Percentiles rank a stretch among this genome's conserved stretches.
Evolutionary conservation across 2,113 vertebrate species (phyloP).

Genomic region (Columba livia): DNA sequence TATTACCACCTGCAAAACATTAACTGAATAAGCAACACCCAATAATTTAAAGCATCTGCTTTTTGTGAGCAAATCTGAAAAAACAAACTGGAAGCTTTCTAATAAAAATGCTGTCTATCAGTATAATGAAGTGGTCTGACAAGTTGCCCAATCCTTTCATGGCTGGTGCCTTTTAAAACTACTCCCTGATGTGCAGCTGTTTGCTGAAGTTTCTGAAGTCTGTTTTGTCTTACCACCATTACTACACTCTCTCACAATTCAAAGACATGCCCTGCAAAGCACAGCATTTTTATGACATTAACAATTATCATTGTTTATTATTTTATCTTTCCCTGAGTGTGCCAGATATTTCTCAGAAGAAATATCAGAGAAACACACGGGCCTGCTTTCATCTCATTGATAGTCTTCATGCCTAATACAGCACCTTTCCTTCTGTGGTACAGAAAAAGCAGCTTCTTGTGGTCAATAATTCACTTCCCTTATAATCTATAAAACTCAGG

Average conservation of each 20-base stretch:
- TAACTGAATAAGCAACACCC: conserved; percentile 13
- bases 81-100: conserved; percentile 39
- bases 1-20: conserved; percentile 35
- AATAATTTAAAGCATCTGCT: conserved; percentile 34
- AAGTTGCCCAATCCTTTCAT: conserved; percentile 38
- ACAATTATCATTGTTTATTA: neutral
- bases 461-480: neutral
- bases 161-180: conserved; percentile 62
- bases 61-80: conserved; percentile 17
- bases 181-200: conserved; percentile 62
- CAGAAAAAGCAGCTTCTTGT: neutral
- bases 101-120: conserved; percentile 27
- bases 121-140: neutral
- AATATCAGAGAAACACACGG: neutral
- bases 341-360: neutral
- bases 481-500: neutral
- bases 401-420: neutral
- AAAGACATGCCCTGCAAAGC: conserved; percentile 42
- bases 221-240: conserved; percentile 67
- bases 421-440: neutral
- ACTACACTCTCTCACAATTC: conserved; percentile 23
- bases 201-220: conserved; percentile 62
- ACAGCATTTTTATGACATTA: neutral
- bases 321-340: neutral
- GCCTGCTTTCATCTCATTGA: neutral